These are phyloP conservation scores for Lacanobia oleracea DNA, from an alignment of 2,888 invertebrate genomes.

Conservation along the genomic window DNA sequence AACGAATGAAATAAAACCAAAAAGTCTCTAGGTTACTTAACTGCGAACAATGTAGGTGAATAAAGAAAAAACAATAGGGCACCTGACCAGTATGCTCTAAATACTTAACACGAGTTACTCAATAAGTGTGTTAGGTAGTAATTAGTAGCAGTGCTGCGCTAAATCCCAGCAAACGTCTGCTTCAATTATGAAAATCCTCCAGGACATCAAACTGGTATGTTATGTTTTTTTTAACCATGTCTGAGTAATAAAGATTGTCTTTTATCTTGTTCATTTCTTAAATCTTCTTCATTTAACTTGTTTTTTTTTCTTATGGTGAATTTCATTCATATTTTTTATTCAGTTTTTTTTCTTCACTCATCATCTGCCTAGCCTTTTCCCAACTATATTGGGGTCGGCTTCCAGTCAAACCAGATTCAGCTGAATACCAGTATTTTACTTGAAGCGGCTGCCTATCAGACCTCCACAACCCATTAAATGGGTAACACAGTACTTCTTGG, in stretches of 20 bases:
- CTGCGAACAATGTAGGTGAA: slow-evolving; percentile 42
- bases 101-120: not conserved
- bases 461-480: too few species aligned
- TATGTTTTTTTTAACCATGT: not conserved
- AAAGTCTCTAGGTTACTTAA: slow-evolving; percentile 36
- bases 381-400: too few species aligned
- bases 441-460: too few species aligned
- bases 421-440: too few species aligned
- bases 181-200: slow-evolving; percentile 47
- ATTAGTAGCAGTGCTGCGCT: slow-evolving; percentile 18
- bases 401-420: too few species aligned
- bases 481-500: too few species aligned
- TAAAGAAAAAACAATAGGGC: slow-evolving; percentile 23
- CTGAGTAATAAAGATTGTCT: not conserved
- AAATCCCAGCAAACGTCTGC: slow-evolving; percentile 3
- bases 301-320: too few species aligned
- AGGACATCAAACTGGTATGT: slow-evolving; percentile 52
- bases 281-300: too few species aligned
- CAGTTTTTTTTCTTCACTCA: too few species aligned
- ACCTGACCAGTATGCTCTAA: slow-evolving; percentile 30
- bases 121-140: slow-evolving; percentile 17
- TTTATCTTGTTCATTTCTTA: too few species aligned
- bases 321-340: too few species aligned
- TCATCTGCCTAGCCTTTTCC: too few species aligned
- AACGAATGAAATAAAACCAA: slow-evolving; percentile 16